These are phyloP conservation scores for Lithodes maja DNA, from an alignment of 2,888 invertebrate species.

Conservation along the genomic window DNA sequence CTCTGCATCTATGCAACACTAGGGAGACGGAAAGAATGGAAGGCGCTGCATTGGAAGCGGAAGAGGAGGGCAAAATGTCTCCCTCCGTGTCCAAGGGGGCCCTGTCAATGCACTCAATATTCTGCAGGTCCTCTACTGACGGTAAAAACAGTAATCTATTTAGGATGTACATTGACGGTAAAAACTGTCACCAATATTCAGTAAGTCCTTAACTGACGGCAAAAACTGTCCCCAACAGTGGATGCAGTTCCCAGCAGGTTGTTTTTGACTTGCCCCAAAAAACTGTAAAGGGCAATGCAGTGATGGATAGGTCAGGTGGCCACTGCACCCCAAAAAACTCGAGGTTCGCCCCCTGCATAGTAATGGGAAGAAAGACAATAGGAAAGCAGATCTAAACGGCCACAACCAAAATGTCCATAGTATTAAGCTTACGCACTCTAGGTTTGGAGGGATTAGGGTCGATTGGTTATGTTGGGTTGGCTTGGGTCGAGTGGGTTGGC, in stretches of 20 bases:
- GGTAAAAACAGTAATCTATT: not conserved
- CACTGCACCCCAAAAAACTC: conserved; percentile 35
- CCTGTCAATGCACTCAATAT: conserved; percentile 1
- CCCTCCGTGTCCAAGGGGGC: conserved; percentile 42
- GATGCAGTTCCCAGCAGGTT: conserved; percentile 53
- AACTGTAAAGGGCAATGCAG: conserved; percentile 16
- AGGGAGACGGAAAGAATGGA: conserved; percentile 20
- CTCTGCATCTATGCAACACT: conserved; percentile 45
- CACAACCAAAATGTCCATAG: too few species aligned
- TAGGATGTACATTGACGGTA: too few species aligned
- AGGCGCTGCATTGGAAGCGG: conserved; percentile 25
- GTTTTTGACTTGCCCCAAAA: conserved; percentile 49
- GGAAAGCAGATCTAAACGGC: not conserved
- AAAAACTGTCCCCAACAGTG: conserved; percentile 6
- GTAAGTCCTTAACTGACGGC: conserved; percentile 15
- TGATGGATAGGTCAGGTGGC: conserved; percentile 52
- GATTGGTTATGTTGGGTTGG: too few species aligned
- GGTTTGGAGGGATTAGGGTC: too few species aligned
- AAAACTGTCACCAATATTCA: not conserved
- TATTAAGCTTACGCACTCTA: too few species aligned
- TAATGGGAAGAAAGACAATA: conserved; percentile 32
- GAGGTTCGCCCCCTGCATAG: conserved; percentile 32
- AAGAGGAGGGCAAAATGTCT: conserved; percentile 7
- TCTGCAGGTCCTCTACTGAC: conserved; percentile 24
- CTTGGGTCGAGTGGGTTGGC: too few species aligned